phyloP scores from a whole-genome alignment of 2,797 vertebrate genomes.

The Balearica regulorum region DNA sequence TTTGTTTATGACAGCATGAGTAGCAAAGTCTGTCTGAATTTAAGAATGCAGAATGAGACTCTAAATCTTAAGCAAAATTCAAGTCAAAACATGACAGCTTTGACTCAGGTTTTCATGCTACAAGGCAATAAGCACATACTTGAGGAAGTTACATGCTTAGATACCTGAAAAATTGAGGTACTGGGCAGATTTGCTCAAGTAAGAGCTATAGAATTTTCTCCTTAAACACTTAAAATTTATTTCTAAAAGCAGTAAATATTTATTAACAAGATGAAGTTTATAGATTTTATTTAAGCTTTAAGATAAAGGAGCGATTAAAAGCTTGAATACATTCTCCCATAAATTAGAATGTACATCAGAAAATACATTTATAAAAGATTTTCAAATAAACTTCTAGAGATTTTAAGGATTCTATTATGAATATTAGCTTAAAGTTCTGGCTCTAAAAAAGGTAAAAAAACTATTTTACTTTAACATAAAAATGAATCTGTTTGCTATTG shows the following conservation, averaged over 20 bases:
- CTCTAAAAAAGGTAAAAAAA: slow-evolving; percentile 1
- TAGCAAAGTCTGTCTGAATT: neutral
- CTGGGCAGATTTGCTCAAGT: neutral
- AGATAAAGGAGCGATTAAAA: neutral
- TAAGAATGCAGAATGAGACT: neutral
- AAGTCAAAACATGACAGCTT: neutral
- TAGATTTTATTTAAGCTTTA: neutral
- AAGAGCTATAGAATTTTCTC: neutral
- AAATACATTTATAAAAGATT: neutral
- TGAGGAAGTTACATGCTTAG: neutral
- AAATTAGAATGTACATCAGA: neutral
- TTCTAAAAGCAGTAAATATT: neutral
- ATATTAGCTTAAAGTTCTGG: neutral
- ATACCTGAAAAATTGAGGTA: neutral
- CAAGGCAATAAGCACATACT: neutral
- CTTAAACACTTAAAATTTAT: neutral
- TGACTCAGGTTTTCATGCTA: neutral
- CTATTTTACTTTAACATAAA: neutral
- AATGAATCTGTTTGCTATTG: neutral
- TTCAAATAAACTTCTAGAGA: slow-evolving; percentile 5
- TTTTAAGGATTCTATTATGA: neutral
- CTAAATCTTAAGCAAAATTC: neutral
- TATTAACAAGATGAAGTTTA: neutral
- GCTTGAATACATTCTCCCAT: neutral
- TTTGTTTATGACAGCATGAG: neutral